Evolutionary conservation across 2,888 invertebrate species (phyloP).

Genomic region (Trisateles emortualis): DNA sequence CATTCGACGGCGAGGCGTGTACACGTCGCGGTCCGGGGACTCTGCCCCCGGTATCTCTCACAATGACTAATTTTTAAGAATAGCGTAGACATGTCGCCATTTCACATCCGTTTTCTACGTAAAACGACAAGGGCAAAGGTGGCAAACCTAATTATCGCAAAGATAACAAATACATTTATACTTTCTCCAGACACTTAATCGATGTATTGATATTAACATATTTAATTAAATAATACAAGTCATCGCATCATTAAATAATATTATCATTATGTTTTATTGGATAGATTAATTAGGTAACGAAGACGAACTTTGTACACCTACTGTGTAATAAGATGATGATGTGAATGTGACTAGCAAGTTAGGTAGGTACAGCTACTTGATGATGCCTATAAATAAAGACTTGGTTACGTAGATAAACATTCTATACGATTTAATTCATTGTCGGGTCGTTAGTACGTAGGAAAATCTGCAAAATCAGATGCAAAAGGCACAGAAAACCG

Average conservation of each 20-base stretch:
- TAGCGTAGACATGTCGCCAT: constrained; percentile 40
- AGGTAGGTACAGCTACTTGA: background rate
- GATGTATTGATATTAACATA: background rate
- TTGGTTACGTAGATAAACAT: too few relatives aligned
- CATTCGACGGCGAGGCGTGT: constrained; percentile 37
- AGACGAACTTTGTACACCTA: constrained; percentile 29
- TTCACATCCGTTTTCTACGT: constrained; percentile 20
- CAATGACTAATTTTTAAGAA: constrained; percentile 61
- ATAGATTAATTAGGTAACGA: constrained; percentile 1
- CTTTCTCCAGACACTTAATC: background rate
- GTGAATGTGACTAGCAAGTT: constrained; percentile 24
- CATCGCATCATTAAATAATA: background rate
- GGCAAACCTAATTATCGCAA: constrained; percentile 31
- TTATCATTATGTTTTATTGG: constrained; percentile 2
- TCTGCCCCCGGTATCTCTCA: constrained; percentile 59
- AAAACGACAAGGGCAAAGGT: constrained; percentile 33
- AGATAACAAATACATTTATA: background rate
- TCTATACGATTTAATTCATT: too few relatives aligned
- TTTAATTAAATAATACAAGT: background rate
- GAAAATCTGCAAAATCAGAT: too few relatives aligned
- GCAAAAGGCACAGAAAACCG: too few relatives aligned
- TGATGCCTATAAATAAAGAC: too few relatives aligned
- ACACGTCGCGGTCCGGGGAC: constrained; percentile 53
- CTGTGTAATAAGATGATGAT: constrained; percentile 4
- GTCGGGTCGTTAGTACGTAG: too few relatives aligned